Base-by-base conservation (phyloP, 2,888 invertebrate genomes). In the Dioctria rufipes region DNA sequence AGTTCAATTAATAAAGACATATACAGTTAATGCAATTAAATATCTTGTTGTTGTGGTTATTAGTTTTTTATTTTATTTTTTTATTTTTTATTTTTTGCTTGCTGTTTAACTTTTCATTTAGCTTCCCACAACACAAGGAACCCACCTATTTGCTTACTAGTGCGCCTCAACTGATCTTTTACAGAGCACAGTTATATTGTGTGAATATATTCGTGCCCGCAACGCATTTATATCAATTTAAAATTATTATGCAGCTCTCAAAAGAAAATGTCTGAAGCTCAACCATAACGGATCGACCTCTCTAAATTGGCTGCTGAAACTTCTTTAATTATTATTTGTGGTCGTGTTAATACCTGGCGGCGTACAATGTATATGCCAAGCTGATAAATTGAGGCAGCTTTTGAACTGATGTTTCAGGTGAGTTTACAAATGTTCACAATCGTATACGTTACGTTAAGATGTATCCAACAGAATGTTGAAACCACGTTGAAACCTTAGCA, bases 1-100 rank as follows among this genome's bases (percentile, higher is more conserved):
- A 75, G 46, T 61, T 75, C 61, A 75, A 75, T 75, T 75, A 75
- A 60, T 51, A 25, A 43, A 58, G 75, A 75, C 61, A 61, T 25
- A 25, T 58, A 60, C 9, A 75, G 75, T 60, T 75, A 42, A 25
- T 25, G 60, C 42, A 39, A 60, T 60, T 75, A 65, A 65, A 43
- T 42, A 60, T 40, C 75, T 61, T 39, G 58, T 42, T 75, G 13
- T 25, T 5, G 43, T 8, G 60, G 75, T 61, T 61, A 75, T 75
- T 75, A 43, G 9, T 60, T 42, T 61, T 43, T 51, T n/a, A n/a
- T n/a, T n/a, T n/a, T n/a, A n/a, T n/a, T n/a, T n/a, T n/a, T n/a
- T n/a, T n/a, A n/a, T n/a, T n/a, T n/a, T n/a, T n/a, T n/a, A n/a
- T n/a, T 40, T 8, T 6, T 13, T 40, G 3, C 40, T 61, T 75